These are phyloP conservation scores for Agonopterix subpropinquella DNA, from an alignment of 2,888 invertebrate genomes.

Conservation along the genomic window DNA sequence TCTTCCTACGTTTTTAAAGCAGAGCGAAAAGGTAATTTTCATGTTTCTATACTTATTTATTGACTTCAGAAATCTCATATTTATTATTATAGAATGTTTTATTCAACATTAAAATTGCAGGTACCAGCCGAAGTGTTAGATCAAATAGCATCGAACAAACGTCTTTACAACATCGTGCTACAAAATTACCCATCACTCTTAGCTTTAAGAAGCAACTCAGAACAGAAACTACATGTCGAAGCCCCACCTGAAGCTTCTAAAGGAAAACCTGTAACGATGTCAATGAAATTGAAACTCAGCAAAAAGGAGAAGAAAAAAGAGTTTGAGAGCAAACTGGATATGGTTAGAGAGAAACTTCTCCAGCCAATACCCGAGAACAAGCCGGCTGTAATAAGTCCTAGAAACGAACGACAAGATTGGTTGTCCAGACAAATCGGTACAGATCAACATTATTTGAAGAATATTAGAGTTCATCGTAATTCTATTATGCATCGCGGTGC, in stretches of 20 bases:
- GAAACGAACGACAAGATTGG: conserved; percentile 52
- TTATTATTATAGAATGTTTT: background rate
- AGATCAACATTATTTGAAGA: conserved; percentile 81
- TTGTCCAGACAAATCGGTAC: conserved; percentile 70
- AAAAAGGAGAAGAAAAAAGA: conserved; percentile 52
- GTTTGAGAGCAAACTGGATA: conserved; percentile 58
- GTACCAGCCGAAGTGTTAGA: conserved; percentile 84
- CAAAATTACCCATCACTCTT: conserved; percentile 84
- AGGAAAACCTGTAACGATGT: conserved; percentile 77
- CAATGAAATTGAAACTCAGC: conserved; percentile 74
- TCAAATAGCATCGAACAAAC: conserved; percentile 77
- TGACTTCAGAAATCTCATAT: background rate
- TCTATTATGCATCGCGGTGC: conserved; percentile 92
- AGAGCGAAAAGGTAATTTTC: conserved; percentile 79
- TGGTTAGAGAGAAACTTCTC: conserved; percentile 53
- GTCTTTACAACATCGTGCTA: conserved; percentile 80
- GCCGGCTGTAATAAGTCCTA: conserved; percentile 39
- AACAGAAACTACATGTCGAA: conserved; percentile 72
- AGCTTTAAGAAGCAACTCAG: conserved; percentile 78
- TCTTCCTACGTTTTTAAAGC: conserved; percentile 85
- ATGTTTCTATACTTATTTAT: background rate
- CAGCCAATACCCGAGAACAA: conserved; percentile 66
- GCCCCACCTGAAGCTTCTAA: conserved; percentile 38
- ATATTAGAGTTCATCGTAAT: conserved; percentile 84
- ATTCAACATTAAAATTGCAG: conserved; percentile 40